Base-by-base conservation (phyloP, 2,888 invertebrate species). In the Cerceris ruficornis region DNA sequence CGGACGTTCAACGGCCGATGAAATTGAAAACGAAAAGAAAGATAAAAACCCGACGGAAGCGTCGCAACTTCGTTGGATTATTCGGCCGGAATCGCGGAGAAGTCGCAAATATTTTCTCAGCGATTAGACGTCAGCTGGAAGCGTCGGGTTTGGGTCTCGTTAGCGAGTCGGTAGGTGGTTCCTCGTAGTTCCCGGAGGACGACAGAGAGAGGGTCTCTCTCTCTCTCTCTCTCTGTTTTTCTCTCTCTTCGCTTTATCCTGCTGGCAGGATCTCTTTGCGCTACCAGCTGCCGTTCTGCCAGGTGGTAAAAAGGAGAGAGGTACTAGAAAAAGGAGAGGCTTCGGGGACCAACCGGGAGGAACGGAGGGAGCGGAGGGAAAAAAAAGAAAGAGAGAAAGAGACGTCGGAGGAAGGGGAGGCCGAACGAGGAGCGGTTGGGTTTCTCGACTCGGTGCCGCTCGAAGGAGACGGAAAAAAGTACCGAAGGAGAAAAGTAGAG, bases 241-340 rank as follows among this genome's bases (percentile, higher is more conserved):
- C 28, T 28, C 28, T 28, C 28, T 28, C 28, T 28, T 4, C 50
- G 46, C 75, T 71, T 86, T 87, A 82, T 84, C 68, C 85, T 59
- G 59, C 49, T 52, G 66, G 57, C 57, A 79, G 80, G 75, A 79
- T 52, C 83, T 73, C 74, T 73, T 76, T 71, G 83, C 83, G 73
- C 82, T 85, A 78, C 86, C 87, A 87, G 87, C 87, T 87, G 87
- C 87, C 76, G 83, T 80, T 84, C 84, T 86, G 82, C 85, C 86
- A 87, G 86, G 84, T 87, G 87, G 86, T 81, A 80, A 87, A 86
- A 83, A 77, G 78, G 80, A 81, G 82, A 81, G 82, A 75, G 74
- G 59, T 65, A 60, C 62, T 60, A 54, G 54, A 59, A 61, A 54
- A 54, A 52, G 46, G 43, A 70, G 49, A 75, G 81, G 61, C 50